These are phyloP conservation scores for Caiman crocodilus DNA, from an alignment of 2,797 vertebrate genomes.

Conservation along the genomic window DNA sequence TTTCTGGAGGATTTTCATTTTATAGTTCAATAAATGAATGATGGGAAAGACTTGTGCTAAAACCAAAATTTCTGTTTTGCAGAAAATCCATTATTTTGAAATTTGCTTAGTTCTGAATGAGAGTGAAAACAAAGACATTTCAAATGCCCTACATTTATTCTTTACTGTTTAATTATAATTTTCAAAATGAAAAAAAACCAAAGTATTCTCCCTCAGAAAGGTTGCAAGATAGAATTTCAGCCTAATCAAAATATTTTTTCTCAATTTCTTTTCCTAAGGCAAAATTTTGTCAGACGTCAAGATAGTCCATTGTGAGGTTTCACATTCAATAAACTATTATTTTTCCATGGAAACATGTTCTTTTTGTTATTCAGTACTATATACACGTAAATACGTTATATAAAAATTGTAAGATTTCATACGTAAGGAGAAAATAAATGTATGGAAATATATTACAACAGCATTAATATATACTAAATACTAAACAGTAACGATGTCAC, in stretches of 20 bases:
- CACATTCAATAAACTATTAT: neutral
- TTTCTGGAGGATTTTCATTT: slow-evolving; percentile 33
- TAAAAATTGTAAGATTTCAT: neutral
- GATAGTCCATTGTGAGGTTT: neutral
- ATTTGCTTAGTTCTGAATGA: neutral
- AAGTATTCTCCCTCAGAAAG: neutral
- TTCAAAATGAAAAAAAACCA: neutral
- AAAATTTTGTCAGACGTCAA: neutral
- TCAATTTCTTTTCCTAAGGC: neutral
- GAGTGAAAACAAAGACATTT: neutral
- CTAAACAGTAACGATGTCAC: too few species aligned
- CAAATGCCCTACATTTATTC: neutral
- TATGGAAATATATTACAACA: neutral
- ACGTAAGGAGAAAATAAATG: neutral
- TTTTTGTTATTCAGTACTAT: neutral
- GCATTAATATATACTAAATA: neutral
- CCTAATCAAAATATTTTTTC: neutral
- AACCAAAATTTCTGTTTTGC: neutral
- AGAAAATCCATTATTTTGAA: slow-evolving; percentile 21
- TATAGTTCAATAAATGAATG: slow-evolving; percentile 14
- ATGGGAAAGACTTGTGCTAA: neutral
- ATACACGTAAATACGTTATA: neutral
- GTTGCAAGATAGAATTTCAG: neutral
- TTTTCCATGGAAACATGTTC: neutral
- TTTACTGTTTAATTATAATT: neutral